Evolutionary conservation across 2,888 invertebrate species (phyloP), one percentile per base, ranked within the genome.

Genomic region (Trichopoda pennipes): DNA sequence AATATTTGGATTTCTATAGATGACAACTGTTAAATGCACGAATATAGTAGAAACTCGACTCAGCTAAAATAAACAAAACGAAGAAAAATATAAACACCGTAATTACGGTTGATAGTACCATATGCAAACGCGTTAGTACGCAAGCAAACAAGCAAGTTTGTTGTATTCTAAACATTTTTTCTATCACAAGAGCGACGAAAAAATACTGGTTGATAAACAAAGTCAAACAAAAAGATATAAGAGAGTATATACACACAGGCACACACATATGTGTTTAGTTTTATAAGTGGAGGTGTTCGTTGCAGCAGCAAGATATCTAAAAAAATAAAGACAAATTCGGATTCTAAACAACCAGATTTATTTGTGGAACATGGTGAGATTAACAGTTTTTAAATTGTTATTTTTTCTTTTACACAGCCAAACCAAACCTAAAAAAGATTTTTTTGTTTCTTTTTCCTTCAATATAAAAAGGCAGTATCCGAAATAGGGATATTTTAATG

Each of bases 201-300:
- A 49, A 77, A 69, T 66, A 78, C 74, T 82, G 78, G 73, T 78
- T 70, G n/a, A 32, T 35, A 23, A 35, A 28, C 16, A 44, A 47
- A 47, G n/a, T n/a, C 12, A 64, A 64, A 64, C 32, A 6, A 42
- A 69, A 61, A 35, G 12, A 58, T 16, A 58, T 12, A 58, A 51
- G 21, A 44, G 10, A 42, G 16, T 64, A 10, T 58, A n/a, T 56
- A 8, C 56, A 19, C 10, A 35, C 42, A 10, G 2, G 16, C 16
- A 2, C 51, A 12, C 32, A 9, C 66, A 17, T 35, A 16, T 58
- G 21, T 12, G 49, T 58, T 49, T 17, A 23, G 19, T 44, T 14
- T 21, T 73, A 53, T 69, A 56, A 75, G 77, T 70, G 81, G 73
- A 81, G 77, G 81, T 74, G 81, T 78, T 69, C 51, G 23, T 28